Conservation (phyloP, 2,797 vertebrate species). For the Poeciliopsis paucimaculata region DNA sequence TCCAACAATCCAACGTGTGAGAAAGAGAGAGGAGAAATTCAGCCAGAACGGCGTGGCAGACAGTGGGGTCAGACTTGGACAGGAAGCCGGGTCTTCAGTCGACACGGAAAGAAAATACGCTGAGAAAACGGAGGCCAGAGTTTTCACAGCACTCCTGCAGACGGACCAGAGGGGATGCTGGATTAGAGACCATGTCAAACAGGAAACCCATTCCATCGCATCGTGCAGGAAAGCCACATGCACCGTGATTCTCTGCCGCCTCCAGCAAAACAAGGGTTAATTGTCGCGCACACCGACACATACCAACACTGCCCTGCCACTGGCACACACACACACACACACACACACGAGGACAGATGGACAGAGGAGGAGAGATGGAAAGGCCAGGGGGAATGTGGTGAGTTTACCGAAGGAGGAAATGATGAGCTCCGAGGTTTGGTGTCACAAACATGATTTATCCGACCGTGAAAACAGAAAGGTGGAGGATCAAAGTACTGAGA, state of each 20-base stretch:
- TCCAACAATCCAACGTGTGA: slow-evolving; percentile 50
- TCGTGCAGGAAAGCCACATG: slow-evolving; percentile 84
- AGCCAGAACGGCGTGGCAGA: slow-evolving; percentile 59
- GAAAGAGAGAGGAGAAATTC: slow-evolving; percentile 25
- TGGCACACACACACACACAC: slow-evolving; percentile 48
- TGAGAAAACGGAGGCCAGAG: slow-evolving; percentile 43
- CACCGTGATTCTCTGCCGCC: slow-evolving; percentile 75
- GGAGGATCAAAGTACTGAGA: neutral
- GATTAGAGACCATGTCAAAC: slow-evolving; percentile 70
- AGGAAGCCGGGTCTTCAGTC: slow-evolving; percentile 52
- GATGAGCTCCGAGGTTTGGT: slow-evolving; percentile 8
- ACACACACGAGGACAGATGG: slow-evolving; percentile 32
- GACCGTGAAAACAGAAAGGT: neutral
- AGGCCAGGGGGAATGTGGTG: slow-evolving; percentile 52
- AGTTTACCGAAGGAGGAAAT: slow-evolving; percentile 61
- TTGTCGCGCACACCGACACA: slow-evolving; percentile 58
- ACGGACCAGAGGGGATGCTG: slow-evolving; percentile 67
- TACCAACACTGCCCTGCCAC: slow-evolving; percentile 76
- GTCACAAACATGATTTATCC: slow-evolving; percentile 26
- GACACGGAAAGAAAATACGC: slow-evolving; percentile 30
- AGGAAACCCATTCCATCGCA: slow-evolving; percentile 57
- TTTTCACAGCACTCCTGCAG: slow-evolving; percentile 67
- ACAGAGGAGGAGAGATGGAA: slow-evolving; percentile 54
- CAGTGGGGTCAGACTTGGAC: slow-evolving; percentile 52
- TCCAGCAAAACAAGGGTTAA: slow-evolving; percentile 78